A percentile compares a stretch with the other conserved stretches of the same genome.
phyloP scores from a whole-genome alignment of 2,113 vertebrate species.

The Urocitellus parryii region DNA sequence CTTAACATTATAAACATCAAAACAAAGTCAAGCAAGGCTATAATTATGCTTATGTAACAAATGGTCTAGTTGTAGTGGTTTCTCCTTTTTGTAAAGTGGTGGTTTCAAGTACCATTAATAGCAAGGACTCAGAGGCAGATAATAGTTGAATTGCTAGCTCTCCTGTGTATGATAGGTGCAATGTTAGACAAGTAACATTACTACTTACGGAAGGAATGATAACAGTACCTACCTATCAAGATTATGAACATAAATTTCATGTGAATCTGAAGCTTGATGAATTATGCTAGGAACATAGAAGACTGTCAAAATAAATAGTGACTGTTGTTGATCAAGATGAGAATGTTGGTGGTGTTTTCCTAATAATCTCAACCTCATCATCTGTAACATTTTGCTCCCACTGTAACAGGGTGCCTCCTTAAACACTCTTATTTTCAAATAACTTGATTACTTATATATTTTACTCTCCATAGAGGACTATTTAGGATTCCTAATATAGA shows the following conservation, averaged over 20 bases:
- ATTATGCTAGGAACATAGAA: not conserved
- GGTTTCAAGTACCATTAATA: no score
- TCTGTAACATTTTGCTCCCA: not conserved
- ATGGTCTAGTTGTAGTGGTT: not conserved
- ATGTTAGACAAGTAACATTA: not conserved
- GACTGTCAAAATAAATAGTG: constrained; percentile 7
- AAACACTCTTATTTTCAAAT: constrained; percentile 20
- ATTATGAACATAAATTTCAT: not conserved
- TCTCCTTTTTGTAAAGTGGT: not conserved
- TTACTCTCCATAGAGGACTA: not conserved
- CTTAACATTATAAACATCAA: not conserved
- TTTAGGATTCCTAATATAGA: not conserved
- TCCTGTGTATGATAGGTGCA: not conserved
- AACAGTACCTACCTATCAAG: not conserved
- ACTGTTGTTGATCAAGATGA: not conserved
- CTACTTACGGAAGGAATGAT: not conserved
- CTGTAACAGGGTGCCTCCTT: not conserved
- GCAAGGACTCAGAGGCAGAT: not conserved
- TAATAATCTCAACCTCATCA: not conserved
- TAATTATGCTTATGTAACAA: not conserved
- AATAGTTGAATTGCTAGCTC: not conserved
- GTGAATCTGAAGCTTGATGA: not conserved
- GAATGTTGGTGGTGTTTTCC: not conserved
- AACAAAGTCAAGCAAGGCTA: not conserved
- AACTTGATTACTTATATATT: not conserved